phyloP scores from a whole-genome alignment of 2,113 vertebrate species.

The Gobius niger region DNA sequence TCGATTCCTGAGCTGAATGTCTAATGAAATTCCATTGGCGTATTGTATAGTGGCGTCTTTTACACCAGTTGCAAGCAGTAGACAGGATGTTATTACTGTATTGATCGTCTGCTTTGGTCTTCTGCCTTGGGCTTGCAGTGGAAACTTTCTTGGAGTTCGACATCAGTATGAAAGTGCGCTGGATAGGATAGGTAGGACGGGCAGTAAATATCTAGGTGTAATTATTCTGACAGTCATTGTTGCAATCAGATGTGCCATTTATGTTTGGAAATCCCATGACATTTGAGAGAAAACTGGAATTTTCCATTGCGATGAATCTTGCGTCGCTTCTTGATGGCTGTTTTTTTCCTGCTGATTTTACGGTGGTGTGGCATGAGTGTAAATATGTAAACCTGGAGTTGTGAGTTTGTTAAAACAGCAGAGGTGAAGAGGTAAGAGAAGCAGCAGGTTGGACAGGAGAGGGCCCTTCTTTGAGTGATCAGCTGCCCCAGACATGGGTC shows the following conservation, averaged over 20 bases:
- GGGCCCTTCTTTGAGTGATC: conserved; percentile 53
- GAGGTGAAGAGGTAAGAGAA: conserved; percentile 43
- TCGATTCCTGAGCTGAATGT: neutral
- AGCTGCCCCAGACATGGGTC: conserved; percentile 54
- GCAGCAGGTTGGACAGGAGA: conserved; percentile 62
- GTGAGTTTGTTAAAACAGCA: conserved; percentile 46
- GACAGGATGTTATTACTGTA: conserved; percentile 13
- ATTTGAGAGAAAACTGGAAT: no score
- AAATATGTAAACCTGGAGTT: neutral
- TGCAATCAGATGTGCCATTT: no score
- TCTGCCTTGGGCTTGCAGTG: neutral
- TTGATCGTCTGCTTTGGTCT: neutral
- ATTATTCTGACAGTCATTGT: no score
- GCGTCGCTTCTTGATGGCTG: no score
- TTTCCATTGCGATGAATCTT: no score
- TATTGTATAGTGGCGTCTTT: neutral
- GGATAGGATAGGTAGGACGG: no score
- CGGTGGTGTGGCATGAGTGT: neutral
- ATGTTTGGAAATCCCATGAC: no score
- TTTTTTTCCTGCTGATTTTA: neutral
- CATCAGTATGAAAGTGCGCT: no score
- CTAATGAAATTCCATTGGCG: no score
- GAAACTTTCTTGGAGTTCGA: neutral
- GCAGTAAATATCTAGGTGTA: no score
- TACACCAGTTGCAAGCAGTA: neutral